phyloP scores from a whole-genome alignment of 2,113 vertebrate genomes.

The Empidonax alnorum region DNA sequence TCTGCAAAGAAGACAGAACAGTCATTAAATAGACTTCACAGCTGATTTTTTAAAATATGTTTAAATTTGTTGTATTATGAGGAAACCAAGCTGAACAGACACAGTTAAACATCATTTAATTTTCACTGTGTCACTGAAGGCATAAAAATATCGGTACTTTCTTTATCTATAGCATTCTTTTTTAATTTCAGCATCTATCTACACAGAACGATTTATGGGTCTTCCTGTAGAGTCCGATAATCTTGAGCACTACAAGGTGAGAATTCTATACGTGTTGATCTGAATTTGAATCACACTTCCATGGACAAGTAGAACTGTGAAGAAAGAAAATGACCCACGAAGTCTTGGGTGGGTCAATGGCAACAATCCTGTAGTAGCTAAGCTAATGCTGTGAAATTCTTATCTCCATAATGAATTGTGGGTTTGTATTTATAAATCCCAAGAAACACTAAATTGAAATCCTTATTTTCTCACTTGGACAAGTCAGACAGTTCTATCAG shows the following conservation, averaged over 20 bases:
- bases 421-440: neutral
- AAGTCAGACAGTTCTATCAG: neutral
- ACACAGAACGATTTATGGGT: conserved; percentile 96
- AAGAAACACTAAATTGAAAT: neutral
- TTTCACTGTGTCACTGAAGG: neutral
- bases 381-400: neutral
- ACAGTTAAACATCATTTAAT: neutral
- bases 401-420: neutral
- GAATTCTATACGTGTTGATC: conserved; percentile 42
- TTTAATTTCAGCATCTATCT: conserved; percentile 78
- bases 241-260: conserved; percentile 87
- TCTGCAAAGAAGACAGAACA: neutral
- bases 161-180: neutral
- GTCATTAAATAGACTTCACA: neutral
- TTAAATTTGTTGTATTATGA: neutral
- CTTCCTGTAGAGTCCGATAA: conserved; percentile 86
- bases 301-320: neutral
- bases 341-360: neutral
- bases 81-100: neutral
- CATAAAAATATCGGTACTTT: neutral
- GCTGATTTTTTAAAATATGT: neutral
- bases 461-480: neutral
- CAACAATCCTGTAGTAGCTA: neutral
- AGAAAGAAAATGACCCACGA: neutral
- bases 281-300: neutral